Conservation (phyloP, 2,797 vertebrate species). For the Crocidura indochinensis region DNA sequence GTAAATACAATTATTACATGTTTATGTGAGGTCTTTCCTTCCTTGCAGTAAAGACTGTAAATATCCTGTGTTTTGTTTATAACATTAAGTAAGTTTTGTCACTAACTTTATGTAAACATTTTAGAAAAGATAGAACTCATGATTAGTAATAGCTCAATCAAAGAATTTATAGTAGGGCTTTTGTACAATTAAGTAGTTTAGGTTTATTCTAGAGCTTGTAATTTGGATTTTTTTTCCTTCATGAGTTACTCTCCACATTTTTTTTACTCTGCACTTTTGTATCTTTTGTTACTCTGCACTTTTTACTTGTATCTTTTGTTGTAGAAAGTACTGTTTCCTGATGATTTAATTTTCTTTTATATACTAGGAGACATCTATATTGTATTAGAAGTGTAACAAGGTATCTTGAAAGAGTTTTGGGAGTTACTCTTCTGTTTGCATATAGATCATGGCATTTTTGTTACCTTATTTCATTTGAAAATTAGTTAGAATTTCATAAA, state of each 20-base stretch:
- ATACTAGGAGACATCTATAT: constrained; percentile 6
- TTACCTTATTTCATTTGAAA: constrained; percentile 53
- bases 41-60: constrained; percentile 68
- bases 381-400: neutral
- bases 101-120: constrained; percentile 52
- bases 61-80: constrained; percentile 51
- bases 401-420: constrained; percentile 40
- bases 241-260: constrained; percentile 3
- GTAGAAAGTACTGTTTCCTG: constrained; percentile 16
- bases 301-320: neutral
- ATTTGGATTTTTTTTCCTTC: neutral
- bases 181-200: constrained; percentile 36
- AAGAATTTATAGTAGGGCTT: constrained; percentile 8
- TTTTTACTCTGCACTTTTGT: neutral
- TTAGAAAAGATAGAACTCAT: constrained; percentile 54
- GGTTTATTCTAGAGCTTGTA: constrained; percentile 41
- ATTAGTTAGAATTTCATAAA: constrained; percentile 59
- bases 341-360: constrained; percentile 21
- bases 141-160: constrained; percentile 53
- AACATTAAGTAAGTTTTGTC: constrained; percentile 42
- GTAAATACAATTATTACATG: constrained; percentile 24
- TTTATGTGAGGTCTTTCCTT: constrained; percentile 68
- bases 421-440: constrained; percentile 45
- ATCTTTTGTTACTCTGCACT: constrained; percentile 13
- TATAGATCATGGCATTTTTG: constrained; percentile 53